These are phyloP conservation scores for Gymnodraco acuticeps DNA, from an alignment of 2,797 vertebrate species.

Conservation along the genomic window DNA sequence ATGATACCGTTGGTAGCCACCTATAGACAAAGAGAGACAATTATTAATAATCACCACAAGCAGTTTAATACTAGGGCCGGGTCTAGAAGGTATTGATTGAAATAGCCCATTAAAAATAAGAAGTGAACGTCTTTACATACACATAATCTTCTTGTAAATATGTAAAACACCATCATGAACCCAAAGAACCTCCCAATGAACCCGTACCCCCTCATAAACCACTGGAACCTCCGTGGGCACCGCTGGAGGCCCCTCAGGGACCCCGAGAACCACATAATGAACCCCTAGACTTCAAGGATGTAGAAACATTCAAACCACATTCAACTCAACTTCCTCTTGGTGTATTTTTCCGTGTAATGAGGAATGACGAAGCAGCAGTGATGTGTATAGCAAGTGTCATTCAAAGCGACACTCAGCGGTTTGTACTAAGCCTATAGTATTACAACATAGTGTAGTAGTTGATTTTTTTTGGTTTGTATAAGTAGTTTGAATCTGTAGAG, in stretches of 20 bases:
- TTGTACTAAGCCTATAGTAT: not conserved
- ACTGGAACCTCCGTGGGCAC: conserved; percentile 11
- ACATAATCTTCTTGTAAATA: not conserved
- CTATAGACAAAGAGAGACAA: conserved; percentile 71
- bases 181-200: conserved; percentile 36
- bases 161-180: conserved; percentile 16
- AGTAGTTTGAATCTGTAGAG: not conserved
- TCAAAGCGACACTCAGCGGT: not conserved
- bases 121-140: no score
- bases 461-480: no score
- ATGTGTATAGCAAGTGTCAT: not conserved
- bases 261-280: conserved; percentile 53
- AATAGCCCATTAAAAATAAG: no score
- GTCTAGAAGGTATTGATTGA: no score
- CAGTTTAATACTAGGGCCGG: not conserved
- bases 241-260: conserved; percentile 11
- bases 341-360: conserved; percentile 4
- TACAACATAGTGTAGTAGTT: not conserved
- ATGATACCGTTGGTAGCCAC: conserved; percentile 99
- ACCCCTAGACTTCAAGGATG: conserved; percentile 34
- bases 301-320: conserved; percentile 31
- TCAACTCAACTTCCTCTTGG: conserved; percentile 5
- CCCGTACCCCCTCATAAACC: conserved; percentile 22
- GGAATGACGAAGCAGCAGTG: not conserved
- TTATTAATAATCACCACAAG: not conserved